Base-by-base conservation (phyloP, 2,888 invertebrate species). In the Drosophila bunnanda region DNA sequence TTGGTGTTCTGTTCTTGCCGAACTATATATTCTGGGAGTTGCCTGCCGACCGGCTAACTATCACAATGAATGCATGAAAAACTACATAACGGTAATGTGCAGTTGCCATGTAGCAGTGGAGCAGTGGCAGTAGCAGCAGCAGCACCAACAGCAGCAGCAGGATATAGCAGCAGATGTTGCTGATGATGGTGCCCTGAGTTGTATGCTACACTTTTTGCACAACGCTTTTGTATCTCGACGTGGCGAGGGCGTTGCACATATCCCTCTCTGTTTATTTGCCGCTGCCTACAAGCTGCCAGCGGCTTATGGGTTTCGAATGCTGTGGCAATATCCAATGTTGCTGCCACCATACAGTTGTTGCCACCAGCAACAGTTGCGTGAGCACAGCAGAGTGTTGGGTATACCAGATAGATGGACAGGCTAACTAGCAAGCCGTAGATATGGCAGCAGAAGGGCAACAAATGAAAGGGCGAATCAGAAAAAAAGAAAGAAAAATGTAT, bases 1-100 rank as follows among this genome's bases (percentile, higher is more conserved):
- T 54, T 48, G 46, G 17, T n/a, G 71, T 20, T 39, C 52, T 58
- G 28, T 60, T 34, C 66, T 46, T 34, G 38, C 46, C 44, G 44
- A 56, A 68, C 79, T 69, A 79, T 82, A 82, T 88, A 65, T 84
- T 73, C 67, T 57, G 55, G 60, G 62, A 68, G 71, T 59, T 67
- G 83, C 83, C 61, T 62, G 83, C 80, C 72, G 76, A 34, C 57
- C 64, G 80, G 44, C 56, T 32, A 80, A 68, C 84, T 70, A 85
- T 85, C 71, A 75, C 75, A 88, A 85, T 85, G 85, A 88, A 82
- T 85, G 82, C 82, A 79, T 82, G 82, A 88, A 82, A 82, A 82
- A 88, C 86, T 85, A 72, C 83, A 55, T 46, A 85, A 85, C 82
- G 82, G 82, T 82, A 82, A 82, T 82, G 86, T 85, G 80, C 66